Conservation (phyloP, 2,797 vertebrate species). For the Okamejei kenojei region DNA sequence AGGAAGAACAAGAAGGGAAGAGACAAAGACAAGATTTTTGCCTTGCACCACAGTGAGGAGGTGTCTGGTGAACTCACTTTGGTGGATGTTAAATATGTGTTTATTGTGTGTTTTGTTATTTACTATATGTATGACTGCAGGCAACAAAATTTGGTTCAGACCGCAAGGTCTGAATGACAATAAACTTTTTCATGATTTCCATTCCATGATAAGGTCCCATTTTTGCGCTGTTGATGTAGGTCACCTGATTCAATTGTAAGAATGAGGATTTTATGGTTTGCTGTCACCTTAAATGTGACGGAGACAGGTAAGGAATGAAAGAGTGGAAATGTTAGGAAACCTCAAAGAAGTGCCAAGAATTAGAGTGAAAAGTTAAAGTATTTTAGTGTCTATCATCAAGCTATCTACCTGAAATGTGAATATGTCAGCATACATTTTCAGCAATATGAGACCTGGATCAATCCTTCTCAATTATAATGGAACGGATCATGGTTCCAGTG, state of each 20-base stretch:
- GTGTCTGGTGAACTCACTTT: too few species aligned
- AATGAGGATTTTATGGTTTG: neutral
- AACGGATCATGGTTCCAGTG: neutral
- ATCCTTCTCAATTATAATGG: neutral
- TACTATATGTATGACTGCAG: too few species aligned
- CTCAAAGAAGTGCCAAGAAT: neutral
- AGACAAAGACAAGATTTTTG: too few species aligned
- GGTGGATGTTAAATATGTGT: too few species aligned
- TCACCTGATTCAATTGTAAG: neutral
- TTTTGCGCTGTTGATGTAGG: neutral
- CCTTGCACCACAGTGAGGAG: too few species aligned
- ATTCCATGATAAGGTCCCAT: neutral
- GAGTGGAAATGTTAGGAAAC: neutral
- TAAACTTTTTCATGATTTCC: too few species aligned
- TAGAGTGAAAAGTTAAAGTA: neutral
- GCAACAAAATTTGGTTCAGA: too few species aligned
- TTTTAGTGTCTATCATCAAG: neutral
- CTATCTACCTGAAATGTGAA: neutral
- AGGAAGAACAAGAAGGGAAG: too few species aligned
- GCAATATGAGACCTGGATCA: neutral
- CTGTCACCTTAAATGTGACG: neutral
- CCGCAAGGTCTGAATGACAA: too few species aligned
- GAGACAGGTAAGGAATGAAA: neutral
- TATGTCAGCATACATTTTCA: neutral
- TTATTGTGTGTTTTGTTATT: too few species aligned